These are phyloP conservation scores for Phasianus colchicus DNA, from an alignment of 2,113 vertebrate species.

Conservation along the genomic window DNA sequence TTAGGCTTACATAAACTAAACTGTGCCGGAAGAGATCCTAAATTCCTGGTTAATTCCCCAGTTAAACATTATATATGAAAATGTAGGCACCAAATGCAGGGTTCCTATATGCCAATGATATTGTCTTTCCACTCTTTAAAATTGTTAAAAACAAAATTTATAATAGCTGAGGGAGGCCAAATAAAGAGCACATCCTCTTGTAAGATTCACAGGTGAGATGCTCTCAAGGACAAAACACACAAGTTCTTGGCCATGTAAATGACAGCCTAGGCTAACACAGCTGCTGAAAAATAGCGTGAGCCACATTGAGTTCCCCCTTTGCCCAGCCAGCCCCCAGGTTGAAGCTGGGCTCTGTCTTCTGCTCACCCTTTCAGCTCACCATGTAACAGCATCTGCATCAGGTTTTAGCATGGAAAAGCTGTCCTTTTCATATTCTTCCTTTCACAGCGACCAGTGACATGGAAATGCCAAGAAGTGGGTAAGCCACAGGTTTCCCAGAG, in stretches of 20 bases:
- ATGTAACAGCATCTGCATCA: background rate
- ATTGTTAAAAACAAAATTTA: background rate
- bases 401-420: background rate
- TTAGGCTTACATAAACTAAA: background rate
- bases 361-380: background rate
- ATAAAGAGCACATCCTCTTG: background rate
- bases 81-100: background rate
- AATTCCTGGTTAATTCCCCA: background rate
- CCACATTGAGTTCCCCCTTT: background rate
- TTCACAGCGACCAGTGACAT: background rate
- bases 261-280: rapidly evolving
- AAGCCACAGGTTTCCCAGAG: background rate
- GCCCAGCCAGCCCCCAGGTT: background rate
- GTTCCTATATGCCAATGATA: background rate
- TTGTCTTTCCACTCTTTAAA: background rate
- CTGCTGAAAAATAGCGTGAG: background rate
- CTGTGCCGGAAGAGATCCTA: background rate
- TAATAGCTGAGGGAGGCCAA: background rate
- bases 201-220: background rate
- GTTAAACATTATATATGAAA: background rate
- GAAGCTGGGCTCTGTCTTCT: background rate
- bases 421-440: background rate
- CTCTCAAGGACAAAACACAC: background rate
- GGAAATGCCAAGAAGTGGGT: background rate
- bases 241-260: background rate